Conservation (phyloP, 2,888 invertebrate species). For the Muschampia staudingeri region DNA sequence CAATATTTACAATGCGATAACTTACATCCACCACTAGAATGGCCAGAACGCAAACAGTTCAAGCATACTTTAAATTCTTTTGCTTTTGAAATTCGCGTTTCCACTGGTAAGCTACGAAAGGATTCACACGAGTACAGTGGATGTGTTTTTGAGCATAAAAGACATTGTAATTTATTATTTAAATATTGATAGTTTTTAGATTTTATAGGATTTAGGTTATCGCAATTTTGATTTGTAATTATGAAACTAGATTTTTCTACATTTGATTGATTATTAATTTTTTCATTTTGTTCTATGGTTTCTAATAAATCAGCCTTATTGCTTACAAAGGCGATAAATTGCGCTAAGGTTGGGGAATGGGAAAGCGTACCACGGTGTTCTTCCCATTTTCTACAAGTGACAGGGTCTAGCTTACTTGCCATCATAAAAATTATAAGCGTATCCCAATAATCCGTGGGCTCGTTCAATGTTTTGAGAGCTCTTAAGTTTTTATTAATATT, state of each 20-base stretch:
- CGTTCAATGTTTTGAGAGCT: conserved; percentile 46
- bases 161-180: conserved; percentile 4
- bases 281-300: conserved; percentile 30
- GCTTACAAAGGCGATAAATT: neutral
- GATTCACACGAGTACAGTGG: conserved; percentile 23
- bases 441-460: conserved; percentile 43
- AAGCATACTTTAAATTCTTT: conserved; percentile 59
- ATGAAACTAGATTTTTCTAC: too few relatives aligned
- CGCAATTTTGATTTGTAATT: neutral
- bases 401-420: conserved; percentile 41
- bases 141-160: conserved; percentile 15
- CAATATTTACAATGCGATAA: conserved; percentile 65
- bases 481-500: conserved; percentile 43
- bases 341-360: neutral
- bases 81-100: conserved; percentile 52
- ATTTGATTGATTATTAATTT: too few relatives aligned
- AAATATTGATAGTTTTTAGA: neutral
- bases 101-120: neutral
- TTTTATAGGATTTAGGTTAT: neutral
- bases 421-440: conserved; percentile 40
- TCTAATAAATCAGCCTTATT: conserved; percentile 39
- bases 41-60: conserved; percentile 59
- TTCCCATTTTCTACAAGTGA: conserved; percentile 48
- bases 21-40: conserved; percentile 49
- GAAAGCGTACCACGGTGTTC: conserved; percentile 39